phyloP scores from a whole-genome alignment of 2,113 vertebrate genomes.

The Zosterops pallidus region DNA sequence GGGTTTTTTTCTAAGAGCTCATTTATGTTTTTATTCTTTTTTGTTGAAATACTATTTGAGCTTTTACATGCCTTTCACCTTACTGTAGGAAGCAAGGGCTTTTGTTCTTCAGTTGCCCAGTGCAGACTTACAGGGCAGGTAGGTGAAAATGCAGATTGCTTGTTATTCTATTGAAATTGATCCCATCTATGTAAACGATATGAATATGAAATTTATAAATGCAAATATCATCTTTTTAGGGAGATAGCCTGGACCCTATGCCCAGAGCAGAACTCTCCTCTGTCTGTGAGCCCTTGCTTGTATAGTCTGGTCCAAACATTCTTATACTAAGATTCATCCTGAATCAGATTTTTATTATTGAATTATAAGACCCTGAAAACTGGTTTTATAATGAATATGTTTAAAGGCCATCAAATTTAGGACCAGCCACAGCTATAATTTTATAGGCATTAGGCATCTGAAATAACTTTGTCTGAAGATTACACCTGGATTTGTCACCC shows the following conservation, averaged over 20 bases:
- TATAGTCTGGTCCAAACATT: constrained; percentile 8
- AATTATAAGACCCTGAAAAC: constrained; percentile 64
- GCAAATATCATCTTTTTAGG: not conserved
- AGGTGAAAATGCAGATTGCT: not conserved
- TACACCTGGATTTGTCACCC: constrained; percentile 68
- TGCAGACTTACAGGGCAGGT: not conserved
- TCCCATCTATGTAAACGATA: not conserved
- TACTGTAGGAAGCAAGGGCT: not conserved
- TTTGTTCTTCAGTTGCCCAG: not conserved
- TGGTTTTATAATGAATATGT: constrained; percentile 53
- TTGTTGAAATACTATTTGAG: not conserved
- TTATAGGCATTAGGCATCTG: constrained; percentile 69
- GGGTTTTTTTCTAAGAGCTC: not conserved
- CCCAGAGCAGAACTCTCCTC: not conserved
- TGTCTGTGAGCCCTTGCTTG: not conserved
- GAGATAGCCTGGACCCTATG: not conserved
- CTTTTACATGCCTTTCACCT: not conserved
- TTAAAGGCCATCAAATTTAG: constrained; percentile 70
- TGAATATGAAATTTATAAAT: not conserved
- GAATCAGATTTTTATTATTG: constrained; percentile 56
- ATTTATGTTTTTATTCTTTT: not conserved
- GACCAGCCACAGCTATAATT: constrained; percentile 65
- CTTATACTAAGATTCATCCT: constrained; percentile 29
- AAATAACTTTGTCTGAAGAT: constrained; percentile 76
- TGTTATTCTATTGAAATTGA: not conserved